Evolutionary conservation across 2,888 invertebrate species (phyloP).

Genomic region (Lithodes maja): DNA sequence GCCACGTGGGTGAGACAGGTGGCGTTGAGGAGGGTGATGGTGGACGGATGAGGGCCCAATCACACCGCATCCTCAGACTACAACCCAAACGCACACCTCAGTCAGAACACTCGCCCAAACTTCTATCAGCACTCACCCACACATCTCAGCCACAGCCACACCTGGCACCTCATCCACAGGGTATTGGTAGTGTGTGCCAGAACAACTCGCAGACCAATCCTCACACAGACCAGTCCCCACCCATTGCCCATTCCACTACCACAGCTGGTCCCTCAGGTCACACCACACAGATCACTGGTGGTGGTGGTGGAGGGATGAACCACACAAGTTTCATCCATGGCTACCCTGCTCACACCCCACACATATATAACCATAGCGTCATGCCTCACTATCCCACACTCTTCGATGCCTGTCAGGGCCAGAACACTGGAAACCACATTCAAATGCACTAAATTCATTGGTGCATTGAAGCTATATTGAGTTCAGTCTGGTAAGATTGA

Average conservation of each 20-base stretch:
- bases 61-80: conserved; percentile 53
- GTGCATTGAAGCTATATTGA: no score
- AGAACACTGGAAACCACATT: conserved; percentile 58
- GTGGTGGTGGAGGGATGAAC: conserved; percentile 38
- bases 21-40: conserved; percentile 31
- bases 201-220: conserved; percentile 6
- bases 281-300: conserved; percentile 48
- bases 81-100: conserved; percentile 40
- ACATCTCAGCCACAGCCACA: conserved; percentile 48
- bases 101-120: conserved; percentile 38
- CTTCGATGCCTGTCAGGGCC: conserved; percentile 60
- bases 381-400: conserved; percentile 61
- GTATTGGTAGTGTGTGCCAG: background rate
- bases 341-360: conserved; percentile 57
- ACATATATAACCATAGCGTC: conserved; percentile 59
- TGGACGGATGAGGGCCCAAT: conserved; percentile 30
- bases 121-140: conserved; percentile 35
- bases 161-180: conserved; percentile 51
- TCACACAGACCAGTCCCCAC: conserved; percentile 52
- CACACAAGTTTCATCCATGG: conserved; percentile 60
- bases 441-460: conserved; percentile 27
- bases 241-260: conserved; percentile 51
- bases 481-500: no score
- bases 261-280: conserved; percentile 45
- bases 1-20: conserved; percentile 44